Conservation (phyloP, 2,113 vertebrate genomes). For the Seriola quinqueradiata region DNA sequence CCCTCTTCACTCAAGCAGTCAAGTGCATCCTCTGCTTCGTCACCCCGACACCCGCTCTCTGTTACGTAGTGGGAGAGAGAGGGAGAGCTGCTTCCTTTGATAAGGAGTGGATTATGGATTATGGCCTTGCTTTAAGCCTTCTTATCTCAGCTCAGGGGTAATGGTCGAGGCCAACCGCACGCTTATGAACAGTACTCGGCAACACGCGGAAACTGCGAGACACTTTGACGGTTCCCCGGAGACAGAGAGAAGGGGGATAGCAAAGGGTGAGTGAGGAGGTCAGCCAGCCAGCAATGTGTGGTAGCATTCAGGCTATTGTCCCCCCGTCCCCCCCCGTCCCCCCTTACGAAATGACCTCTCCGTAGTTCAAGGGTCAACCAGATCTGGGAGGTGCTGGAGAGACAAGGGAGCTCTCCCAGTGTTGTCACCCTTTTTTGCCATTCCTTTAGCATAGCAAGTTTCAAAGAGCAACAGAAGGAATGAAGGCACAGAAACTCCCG, state of each 20-base stretch:
- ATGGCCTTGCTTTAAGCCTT: slow-evolving; percentile 79
- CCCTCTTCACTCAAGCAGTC: slow-evolving; percentile 68
- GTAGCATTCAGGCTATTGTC: slow-evolving; percentile 67
- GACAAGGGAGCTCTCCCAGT: slow-evolving; percentile 9
- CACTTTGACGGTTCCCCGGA: slow-evolving; percentile 65
- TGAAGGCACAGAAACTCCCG: not conserved
- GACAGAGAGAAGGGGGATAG: slow-evolving; percentile 47
- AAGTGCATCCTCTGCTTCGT: slow-evolving; percentile 67
- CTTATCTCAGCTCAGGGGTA: slow-evolving; percentile 83
- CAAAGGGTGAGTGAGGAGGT: slow-evolving; percentile 51
- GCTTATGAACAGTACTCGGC: slow-evolving; percentile 68
- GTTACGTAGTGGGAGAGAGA: slow-evolving; percentile 39
- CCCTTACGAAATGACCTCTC: slow-evolving; percentile 42
- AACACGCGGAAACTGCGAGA: slow-evolving; percentile 62
- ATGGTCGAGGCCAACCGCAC: slow-evolving; percentile 77
- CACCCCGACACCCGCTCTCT: slow-evolving; percentile 47
- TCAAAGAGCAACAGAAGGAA: not conserved
- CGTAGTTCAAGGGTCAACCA: slow-evolving; percentile 52
- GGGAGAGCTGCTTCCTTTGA: slow-evolving; percentile 81
- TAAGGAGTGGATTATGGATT: slow-evolving; percentile 85
- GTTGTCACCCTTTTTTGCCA: slow-evolving; percentile 22
- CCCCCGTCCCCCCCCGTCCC: not conserved
- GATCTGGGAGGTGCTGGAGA: slow-evolving; percentile 18
- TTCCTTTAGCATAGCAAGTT: slow-evolving; percentile 14
- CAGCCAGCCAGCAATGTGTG: slow-evolving; percentile 47